Evolutionary conservation across 2,113 vertebrate species (phyloP), one percentile per base, ranked within the genome.

Genomic region (Elachura formosa): DNA sequence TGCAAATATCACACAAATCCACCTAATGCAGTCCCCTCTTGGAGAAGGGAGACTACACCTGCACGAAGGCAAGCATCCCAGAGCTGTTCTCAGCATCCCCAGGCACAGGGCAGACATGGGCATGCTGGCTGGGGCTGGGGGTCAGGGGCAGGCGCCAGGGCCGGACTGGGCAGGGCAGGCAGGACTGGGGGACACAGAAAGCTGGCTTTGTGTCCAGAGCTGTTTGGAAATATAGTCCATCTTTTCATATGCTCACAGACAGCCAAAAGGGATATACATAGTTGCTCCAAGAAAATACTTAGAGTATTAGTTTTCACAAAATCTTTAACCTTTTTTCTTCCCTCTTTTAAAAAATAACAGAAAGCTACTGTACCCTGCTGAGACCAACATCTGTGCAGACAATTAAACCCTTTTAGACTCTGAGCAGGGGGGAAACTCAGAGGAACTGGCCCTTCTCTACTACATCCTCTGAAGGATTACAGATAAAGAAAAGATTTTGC

Each of bases 321-420:
- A 93, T 79, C 81, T 79, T 64, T 28, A 90, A 85, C 54, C 46
- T 91, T 63, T 38, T 52, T 29, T 7, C 49, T 24, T 14, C 22
- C 14, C 6, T 17, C 14, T 81, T 78, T 87, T 36, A n/a, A 83
- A 94, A 93, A 87, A 62, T 77, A 87, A 96, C 95, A 96, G 95
- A 94, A 90, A 43, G 63, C 87, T 84, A 90, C 94, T 95, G 85
- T 96, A 52, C 59, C 90, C 91, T 96, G 87, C 90, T 95, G 91
- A 87, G 87, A 71, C 78, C 87, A 89, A 88, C 94, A 94, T 96
- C 94, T 97, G 94, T 95, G 93, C 75, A 85, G 95, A 96, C 93
- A 97, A 96, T 97, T 93, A 94, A 91, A 94, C 36, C 91, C 85
- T 95, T 91, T 96, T 91, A 95, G 94, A 74, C 82, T 66, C 51